Evolutionary conservation across 2,797 vertebrate species (phyloP).

Genomic region (Microchirus variegatus): DNA sequence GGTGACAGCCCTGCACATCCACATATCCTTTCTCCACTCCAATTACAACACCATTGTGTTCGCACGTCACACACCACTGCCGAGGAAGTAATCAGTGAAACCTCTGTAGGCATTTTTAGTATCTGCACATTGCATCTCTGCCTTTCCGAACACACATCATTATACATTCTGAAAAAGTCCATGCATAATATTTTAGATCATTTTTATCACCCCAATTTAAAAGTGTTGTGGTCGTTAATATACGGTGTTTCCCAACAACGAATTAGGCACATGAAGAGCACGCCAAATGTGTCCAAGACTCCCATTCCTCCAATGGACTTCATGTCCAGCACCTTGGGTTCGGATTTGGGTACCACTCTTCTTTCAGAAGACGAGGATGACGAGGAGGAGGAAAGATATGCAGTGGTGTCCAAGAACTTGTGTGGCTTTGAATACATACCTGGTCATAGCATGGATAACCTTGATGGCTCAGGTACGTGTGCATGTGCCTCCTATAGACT

Average conservation of each 20-base stretch:
- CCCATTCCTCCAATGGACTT: slow-evolving; percentile 89
- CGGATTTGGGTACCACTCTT: slow-evolving; percentile 90
- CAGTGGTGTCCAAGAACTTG: slow-evolving; percentile 84
- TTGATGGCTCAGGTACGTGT: slow-evolving; percentile 87
- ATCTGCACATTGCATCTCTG: slow-evolving; percentile 44
- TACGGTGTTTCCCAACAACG: slow-evolving; percentile 42
- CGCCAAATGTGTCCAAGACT: slow-evolving; percentile 86
- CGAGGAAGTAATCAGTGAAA: slow-evolving; percentile 72
- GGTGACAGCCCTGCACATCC: slow-evolving; percentile 78
- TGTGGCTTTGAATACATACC: slow-evolving; percentile 89
- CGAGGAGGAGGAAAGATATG: slow-evolving; percentile 80
- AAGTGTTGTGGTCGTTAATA: slow-evolving; percentile 32
- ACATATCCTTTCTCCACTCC: slow-evolving; percentile 77
- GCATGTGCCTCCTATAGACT: slow-evolving; percentile 11
- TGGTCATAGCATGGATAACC: slow-evolving; percentile 88
- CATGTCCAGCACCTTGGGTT: slow-evolving; percentile 89
- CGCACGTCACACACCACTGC: slow-evolving; percentile 59
- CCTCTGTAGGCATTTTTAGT: slow-evolving; percentile 62
- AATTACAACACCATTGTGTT: slow-evolving; percentile 81
- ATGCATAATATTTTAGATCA: slow-evolving; percentile 17
- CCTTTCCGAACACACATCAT: slow-evolving; percentile 45
- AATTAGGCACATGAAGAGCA: slow-evolving; percentile 93
- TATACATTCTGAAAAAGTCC: slow-evolving; percentile 27
- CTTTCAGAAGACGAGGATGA: slow-evolving; percentile 86
- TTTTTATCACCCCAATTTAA: slow-evolving; percentile 11